Evolutionary conservation across 2,888 invertebrate species (phyloP).

Genomic region (Xanthia icteritia): DNA sequence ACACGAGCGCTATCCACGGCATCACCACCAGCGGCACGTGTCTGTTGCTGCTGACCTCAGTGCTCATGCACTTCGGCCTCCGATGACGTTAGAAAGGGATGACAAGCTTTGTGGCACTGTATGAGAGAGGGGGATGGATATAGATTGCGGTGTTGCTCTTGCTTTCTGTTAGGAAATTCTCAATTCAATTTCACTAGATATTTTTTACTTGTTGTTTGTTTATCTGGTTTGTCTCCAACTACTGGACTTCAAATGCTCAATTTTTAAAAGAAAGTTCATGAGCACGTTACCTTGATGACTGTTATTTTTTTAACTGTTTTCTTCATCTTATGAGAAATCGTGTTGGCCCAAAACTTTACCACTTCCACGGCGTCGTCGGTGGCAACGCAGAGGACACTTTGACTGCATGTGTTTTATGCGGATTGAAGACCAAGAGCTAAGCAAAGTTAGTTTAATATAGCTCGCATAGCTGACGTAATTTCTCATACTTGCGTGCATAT

Average conservation of each 20-base stretch:
- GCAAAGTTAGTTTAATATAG: no score
- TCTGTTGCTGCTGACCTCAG: constrained; percentile 82
- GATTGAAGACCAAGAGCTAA: no score
- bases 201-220: neutral
- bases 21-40: constrained; percentile 87
- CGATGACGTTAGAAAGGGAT: constrained; percentile 84
- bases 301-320: neutral
- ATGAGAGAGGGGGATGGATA: constrained; percentile 50
- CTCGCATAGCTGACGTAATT: no score
- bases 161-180: constrained; percentile 5
- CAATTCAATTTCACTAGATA: neutral
- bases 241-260: neutral
- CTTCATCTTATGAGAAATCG: neutral
- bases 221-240: neutral
- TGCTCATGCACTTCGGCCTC: constrained; percentile 83
- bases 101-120: constrained; percentile 62
- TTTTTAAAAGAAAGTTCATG: neutral
- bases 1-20: constrained; percentile 88
- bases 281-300: neutral
- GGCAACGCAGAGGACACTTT: neutral
- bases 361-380: neutral
- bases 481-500: no score
- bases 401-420: neutral
- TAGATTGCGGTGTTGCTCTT: constrained; percentile 12
- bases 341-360: neutral